Evolutionary conservation across 1,140 invertebrate species (phyloP).

Genomic region (Polyergus mexicanus): DNA sequence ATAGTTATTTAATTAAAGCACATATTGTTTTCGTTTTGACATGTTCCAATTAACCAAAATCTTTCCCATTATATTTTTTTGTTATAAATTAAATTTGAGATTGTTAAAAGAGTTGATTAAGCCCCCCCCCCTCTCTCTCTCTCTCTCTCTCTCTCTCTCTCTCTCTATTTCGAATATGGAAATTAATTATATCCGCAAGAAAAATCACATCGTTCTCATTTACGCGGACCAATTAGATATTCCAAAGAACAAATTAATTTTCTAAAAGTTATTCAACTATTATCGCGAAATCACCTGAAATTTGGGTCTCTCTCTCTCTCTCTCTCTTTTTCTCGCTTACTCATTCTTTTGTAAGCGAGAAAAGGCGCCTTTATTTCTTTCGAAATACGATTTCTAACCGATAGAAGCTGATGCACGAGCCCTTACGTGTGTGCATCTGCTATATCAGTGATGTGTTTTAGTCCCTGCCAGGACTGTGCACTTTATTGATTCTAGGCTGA

Average conservation of each 20-base stretch:
- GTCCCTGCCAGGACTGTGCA: constrained; percentile 71
- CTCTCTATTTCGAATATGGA: not conserved
- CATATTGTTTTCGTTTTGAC: not conserved
- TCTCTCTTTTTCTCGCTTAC: too few species aligned
- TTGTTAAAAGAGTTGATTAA: not conserved
- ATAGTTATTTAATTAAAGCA: not conserved
- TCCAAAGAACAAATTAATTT: constrained; percentile 11
- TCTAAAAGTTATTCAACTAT: constrained; percentile 18
- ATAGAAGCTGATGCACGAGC: constrained; percentile 32
- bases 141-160: not conserved
- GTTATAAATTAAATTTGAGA: constrained; percentile 24
- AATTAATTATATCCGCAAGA: constrained; percentile 17
- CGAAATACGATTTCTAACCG: constrained; percentile 20
- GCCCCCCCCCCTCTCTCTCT: too few species aligned
- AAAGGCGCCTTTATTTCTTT: constrained; percentile 19
- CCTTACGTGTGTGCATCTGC: constrained; percentile 28
- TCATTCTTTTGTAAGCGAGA: too few species aligned
- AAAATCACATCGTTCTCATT: not conserved
- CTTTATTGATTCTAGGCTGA: constrained; percentile 78
- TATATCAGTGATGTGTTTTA: constrained; percentile 55
- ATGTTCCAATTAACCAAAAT: not conserved
- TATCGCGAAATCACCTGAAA: not conserved
- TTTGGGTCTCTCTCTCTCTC: not conserved
- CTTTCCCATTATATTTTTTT: not conserved
- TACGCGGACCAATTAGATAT: not conserved